These are phyloP conservation scores for Saccostrea glomerata DNA, from an alignment of 1,140 invertebrate species.

Conservation along the genomic window DNA sequence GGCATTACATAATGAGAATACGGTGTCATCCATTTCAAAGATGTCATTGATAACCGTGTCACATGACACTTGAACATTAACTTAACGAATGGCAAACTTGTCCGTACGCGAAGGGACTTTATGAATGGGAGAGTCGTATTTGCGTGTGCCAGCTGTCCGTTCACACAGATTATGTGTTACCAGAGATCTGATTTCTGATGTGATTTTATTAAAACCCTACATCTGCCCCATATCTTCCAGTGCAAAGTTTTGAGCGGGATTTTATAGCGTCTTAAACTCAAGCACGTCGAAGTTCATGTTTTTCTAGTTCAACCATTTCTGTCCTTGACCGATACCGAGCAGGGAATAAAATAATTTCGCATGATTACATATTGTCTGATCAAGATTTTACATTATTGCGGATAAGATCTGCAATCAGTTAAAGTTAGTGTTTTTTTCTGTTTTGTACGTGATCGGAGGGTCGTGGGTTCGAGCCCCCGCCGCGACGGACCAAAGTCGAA, in stretches of 20 bases:
- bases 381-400: no score
- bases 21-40: neutral
- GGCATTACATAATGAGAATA: neutral
- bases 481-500: no score
- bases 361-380: no score
- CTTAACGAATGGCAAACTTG: neutral
- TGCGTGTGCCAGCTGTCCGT: conserved; percentile 9
- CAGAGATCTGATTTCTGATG: conserved; percentile 6
- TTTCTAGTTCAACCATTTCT: no score
- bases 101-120: neutral
- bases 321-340: no score
- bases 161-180: conserved; percentile 10
- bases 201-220: neutral
- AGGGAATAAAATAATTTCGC: no score
- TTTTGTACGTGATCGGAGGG: no score
- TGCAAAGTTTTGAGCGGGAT: neutral
- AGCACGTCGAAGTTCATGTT: no score
- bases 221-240: neutral
- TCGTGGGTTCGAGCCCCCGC: no score
- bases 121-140: conserved; percentile 21
- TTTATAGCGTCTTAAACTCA: neutral
- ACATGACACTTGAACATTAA: conserved; percentile 8
- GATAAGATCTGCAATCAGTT: no score
- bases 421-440: no score
- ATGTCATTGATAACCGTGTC: conserved; percentile 4